Percentiles rank a stretch among this genome's conserved stretches.
phyloP scores from a whole-genome alignment of 2,888 invertebrate species.

The Diadromus collaris region DNA sequence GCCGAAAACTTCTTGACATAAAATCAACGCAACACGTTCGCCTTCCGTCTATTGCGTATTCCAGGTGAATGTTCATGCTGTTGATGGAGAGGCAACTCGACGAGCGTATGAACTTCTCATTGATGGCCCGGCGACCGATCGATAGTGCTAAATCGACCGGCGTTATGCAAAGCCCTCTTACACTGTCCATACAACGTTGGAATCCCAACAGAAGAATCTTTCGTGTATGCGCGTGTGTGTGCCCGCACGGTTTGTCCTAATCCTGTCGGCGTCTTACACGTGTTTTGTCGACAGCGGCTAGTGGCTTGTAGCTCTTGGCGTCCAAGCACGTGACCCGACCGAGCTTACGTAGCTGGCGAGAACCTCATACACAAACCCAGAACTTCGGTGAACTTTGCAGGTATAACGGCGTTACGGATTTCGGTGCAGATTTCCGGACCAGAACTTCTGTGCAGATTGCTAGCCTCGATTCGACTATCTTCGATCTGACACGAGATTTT shows the following conservation, averaged over 20 bases:
- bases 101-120: neutral
- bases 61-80: slow-evolving; percentile 9
- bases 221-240: slow-evolving; percentile 5
- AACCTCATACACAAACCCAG: neutral
- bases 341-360: slow-evolving; percentile 25
- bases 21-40: slow-evolving; percentile 6
- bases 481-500: slow-evolving; percentile 9
- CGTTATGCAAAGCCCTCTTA: slow-evolving; percentile 30
- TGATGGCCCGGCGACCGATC: slow-evolving; percentile 31
- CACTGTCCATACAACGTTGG: slow-evolving; percentile 35
- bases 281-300: slow-evolving; percentile 44
- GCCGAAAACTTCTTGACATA: neutral
- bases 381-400: slow-evolving; percentile 23
- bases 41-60: neutral
- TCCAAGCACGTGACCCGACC: slow-evolving; percentile 16
- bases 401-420: neutral
- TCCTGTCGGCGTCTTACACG: slow-evolving; percentile 52
- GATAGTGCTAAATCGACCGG: slow-evolving; percentile 46
- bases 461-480: neutral
- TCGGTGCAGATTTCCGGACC: neutral
- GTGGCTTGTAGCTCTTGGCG: slow-evolving; percentile 7
- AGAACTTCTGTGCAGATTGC: neutral
- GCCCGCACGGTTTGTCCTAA: slow-evolving; percentile 17
- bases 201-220: slow-evolving; percentile 29
- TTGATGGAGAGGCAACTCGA: slow-evolving; percentile 17